Evolutionary conservation across 2,888 invertebrate genomes (phyloP).

Genomic region (Malacosoma neustria): DNA sequence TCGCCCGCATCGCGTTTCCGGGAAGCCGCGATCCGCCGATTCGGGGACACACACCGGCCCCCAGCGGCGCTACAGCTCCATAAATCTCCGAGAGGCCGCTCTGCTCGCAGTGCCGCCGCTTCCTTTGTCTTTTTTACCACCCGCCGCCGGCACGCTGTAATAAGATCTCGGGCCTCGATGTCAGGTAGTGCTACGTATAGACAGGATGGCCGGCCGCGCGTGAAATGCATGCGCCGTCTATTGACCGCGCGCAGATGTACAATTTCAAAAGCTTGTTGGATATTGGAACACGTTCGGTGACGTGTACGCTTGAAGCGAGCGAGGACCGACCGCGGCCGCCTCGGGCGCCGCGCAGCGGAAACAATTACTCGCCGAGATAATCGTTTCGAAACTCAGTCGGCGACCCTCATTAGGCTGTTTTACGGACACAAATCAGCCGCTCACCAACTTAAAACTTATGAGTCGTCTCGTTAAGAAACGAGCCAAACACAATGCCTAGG

Average conservation of each 20-base stretch:
- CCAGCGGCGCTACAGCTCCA: slow-evolving; percentile 63
- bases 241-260: slow-evolving; percentile 44
- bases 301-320: slow-evolving; percentile 18
- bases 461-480: slow-evolving; percentile 14
- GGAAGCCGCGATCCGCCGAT: slow-evolving; percentile 39
- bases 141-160: slow-evolving; percentile 36
- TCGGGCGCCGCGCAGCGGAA: slow-evolving; percentile 30
- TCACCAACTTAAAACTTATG: slow-evolving; percentile 21
- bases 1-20: slow-evolving; percentile 55
- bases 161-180: slow-evolving; percentile 64
- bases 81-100: slow-evolving; percentile 52
- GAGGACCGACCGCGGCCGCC: slow-evolving; percentile 21
- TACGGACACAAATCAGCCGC: slow-evolving; percentile 17
- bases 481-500: neutral
- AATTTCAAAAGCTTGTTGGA: slow-evolving; percentile 17
- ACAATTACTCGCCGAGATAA: slow-evolving; percentile 51
- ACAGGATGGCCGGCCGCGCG: slow-evolving; percentile 24
- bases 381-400: slow-evolving; percentile 16
- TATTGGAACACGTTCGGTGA: slow-evolving; percentile 12
- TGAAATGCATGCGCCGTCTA: slow-evolving; percentile 31
- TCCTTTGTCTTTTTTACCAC: slow-evolving; percentile 54
- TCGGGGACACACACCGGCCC: slow-evolving; percentile 32
- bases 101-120: slow-evolving; percentile 35
- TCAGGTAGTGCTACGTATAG: slow-evolving; percentile 51
- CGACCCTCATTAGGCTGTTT: slow-evolving; percentile 13